phyloP scores from a whole-genome alignment of 2,113 vertebrate species.

The Pangasianodon gigas region DNA sequence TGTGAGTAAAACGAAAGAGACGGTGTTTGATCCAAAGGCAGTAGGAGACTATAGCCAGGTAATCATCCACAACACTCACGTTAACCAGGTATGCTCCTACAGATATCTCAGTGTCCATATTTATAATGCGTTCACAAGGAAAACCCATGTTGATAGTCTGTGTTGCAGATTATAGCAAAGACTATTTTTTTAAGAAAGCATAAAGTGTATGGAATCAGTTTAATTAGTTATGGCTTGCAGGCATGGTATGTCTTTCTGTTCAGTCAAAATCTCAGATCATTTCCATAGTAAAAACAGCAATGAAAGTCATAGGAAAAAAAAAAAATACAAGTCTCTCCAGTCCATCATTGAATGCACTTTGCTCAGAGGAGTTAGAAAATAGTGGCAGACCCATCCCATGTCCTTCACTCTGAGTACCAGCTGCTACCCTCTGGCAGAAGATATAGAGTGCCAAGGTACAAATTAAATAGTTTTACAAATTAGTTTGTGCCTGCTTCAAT shows the following conservation, averaged over 20 bases:
- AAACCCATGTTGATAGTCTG: too few species aligned
- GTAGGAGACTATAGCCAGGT: not conserved
- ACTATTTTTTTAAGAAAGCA: too few species aligned
- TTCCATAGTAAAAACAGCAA: not conserved
- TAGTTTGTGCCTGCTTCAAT: not conserved
- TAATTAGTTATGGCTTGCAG: not conserved
- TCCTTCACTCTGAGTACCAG: not conserved
- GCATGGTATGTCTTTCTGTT: not conserved
- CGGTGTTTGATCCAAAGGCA: not conserved
- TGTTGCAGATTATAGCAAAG: too few species aligned
- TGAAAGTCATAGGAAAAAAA: not conserved
- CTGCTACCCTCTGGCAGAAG: not conserved
- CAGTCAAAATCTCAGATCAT: not conserved
- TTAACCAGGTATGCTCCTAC: not conserved
- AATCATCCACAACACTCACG: not conserved
- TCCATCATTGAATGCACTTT: not conserved
- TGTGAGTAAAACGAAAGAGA: not conserved
- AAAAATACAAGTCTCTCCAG: not conserved
- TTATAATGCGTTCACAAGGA: too few species aligned
- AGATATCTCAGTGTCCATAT: too few species aligned
- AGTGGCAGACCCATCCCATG: not conserved
- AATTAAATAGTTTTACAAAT: not conserved
- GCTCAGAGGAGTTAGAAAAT: not conserved
- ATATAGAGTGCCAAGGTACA: not conserved
- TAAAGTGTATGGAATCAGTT: too few species aligned